Evolutionary conservation across 2,888 invertebrate species (phyloP).

Genomic region (Oasisia sp.): DNA sequence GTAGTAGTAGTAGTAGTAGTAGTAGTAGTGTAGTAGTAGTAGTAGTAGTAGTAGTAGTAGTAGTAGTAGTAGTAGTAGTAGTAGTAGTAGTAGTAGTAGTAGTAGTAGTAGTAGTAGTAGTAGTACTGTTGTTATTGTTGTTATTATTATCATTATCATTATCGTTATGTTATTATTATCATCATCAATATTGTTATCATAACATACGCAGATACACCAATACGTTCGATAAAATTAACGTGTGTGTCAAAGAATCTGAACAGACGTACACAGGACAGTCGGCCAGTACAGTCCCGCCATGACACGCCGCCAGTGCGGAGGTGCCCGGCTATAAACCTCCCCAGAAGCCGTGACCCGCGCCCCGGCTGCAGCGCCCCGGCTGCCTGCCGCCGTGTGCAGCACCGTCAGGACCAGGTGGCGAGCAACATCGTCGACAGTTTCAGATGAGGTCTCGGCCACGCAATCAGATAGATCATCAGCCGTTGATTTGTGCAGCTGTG

Average conservation of each 20-base stretch:
- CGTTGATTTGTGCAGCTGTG: slow-evolving; percentile 12
- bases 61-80: too few relatives aligned
- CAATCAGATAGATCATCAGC: slow-evolving; percentile 17
- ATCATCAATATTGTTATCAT: neutral
- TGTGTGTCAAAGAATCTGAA: neutral
- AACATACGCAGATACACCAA: neutral
- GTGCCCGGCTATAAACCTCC: neutral
- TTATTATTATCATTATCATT: too few relatives aligned
- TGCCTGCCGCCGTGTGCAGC: neutral
- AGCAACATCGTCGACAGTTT: neutral
- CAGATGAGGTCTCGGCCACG: slow-evolving; percentile 17
- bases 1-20: too few relatives aligned
- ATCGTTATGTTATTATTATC: too few relatives aligned
- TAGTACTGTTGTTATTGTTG: too few relatives aligned
- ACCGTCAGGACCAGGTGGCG: neutral
- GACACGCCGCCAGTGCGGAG: neutral
- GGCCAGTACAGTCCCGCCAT: neutral
- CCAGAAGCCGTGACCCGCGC: neutral
- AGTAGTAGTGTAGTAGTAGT: too few relatives aligned
- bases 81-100: too few relatives aligned
- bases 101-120: too few relatives aligned
- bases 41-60: too few relatives aligned
- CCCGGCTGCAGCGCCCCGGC: too few relatives aligned
- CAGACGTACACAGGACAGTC: neutral
- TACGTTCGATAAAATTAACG: neutral